Base-by-base conservation (phyloP, 2,888 invertebrate species). In the Papilio protenor region DNA sequence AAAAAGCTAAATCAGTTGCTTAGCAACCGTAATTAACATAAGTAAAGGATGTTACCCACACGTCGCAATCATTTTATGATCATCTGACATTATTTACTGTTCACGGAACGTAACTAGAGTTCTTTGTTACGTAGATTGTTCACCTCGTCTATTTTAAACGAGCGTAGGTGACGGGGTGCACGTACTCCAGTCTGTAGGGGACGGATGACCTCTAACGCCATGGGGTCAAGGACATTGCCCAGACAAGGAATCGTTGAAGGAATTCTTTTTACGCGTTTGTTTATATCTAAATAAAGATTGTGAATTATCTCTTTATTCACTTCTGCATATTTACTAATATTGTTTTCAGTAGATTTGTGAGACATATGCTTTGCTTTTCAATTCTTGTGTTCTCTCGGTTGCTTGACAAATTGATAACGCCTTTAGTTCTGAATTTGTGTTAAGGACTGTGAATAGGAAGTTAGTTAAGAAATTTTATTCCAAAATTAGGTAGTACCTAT, bases 111-210 rank as follows among this genome's bases (percentile, higher is more conserved):
- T 69, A 45, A 69, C 12, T 69, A 45, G 78, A 80, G 79, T 78
- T 82, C 81, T 82, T 83, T 83, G 81, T 83, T 79, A 55, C n/a
- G 57, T 83, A 85, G 91, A 85, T 87, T 92, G 87, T 87, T 91
- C 86, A 92, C 91, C 92, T 91, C 88, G 83, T 91, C 92, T 93
- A 93, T 93, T 93, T 93, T 86, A 88, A 90, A 81, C 87, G 80
- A 72, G 89, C 89, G 92, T 92, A 88, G 91, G 90, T 88, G 89
- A 87, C 85, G 87, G 90, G 90, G 92, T 91, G 90, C 92, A 84
- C 87, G 92, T 83, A 88, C 92, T 89, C 88, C 21, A 69, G 66
- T 40, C 66, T 66, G 40, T 86, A 84, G 81, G 76, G 82, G 83
- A 84, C 80, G 80, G 80, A 74, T 82, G 84, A 83, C 85, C 84